Conservation (phyloP, 1,140 invertebrate genomes). For the Cataglyphis hispanica region DNA sequence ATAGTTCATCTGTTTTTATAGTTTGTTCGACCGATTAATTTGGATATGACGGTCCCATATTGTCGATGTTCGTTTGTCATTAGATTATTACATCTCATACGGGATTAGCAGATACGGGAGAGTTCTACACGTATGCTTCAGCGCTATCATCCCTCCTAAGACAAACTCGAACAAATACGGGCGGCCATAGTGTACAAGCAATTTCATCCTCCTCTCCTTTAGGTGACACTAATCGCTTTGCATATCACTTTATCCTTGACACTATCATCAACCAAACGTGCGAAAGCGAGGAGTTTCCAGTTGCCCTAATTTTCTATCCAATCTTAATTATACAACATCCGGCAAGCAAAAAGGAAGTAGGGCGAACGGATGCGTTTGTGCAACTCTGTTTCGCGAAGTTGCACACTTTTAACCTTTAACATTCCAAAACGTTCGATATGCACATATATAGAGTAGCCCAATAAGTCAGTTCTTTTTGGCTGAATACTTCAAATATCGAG, state of each 20-base stretch:
- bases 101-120: neutral
- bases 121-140: neutral
- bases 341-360: conserved; percentile 47
- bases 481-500: conserved; percentile 13
- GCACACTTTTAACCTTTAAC: conserved; percentile 53
- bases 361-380: conserved; percentile 8
- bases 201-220: neutral
- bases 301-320: conserved; percentile 50
- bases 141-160: neutral
- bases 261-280: neutral
- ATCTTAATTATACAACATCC: conserved; percentile 57
- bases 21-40: no score
- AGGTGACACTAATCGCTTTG: conserved; percentile 31
- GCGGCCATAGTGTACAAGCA: neutral
- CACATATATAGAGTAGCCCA: neutral
- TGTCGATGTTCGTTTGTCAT: conserved; percentile 8
- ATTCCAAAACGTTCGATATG: conserved; percentile 45
- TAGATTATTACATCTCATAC: neutral
- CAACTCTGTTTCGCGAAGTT: conserved; percentile 32
- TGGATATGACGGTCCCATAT: neutral
- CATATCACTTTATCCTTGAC: conserved; percentile 51
- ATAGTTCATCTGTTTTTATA: no score
- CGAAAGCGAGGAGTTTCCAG: conserved; percentile 18
- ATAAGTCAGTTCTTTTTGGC: conserved; percentile 47
- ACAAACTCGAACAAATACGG: conserved; percentile 22